These are phyloP conservation scores for Neodiprion fabricii DNA, from an alignment of 1,140 invertebrate genomes.

Conservation along the genomic window DNA sequence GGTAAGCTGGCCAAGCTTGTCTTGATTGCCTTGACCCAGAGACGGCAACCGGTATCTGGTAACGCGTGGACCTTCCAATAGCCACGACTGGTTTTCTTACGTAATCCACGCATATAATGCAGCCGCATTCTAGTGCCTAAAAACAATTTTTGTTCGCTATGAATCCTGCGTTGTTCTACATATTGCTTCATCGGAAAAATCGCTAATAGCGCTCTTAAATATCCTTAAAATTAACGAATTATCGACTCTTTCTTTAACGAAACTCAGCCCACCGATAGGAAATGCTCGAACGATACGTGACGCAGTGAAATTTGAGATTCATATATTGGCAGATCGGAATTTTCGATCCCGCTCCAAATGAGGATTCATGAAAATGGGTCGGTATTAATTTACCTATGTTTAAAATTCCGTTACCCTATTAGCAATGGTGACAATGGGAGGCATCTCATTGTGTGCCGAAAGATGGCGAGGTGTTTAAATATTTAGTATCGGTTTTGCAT, in stretches of 20 bases:
- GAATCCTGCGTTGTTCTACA: background rate
- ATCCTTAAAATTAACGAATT: background rate
- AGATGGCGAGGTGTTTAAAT: background rate
- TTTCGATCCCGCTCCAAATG: background rate
- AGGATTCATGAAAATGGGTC: background rate
- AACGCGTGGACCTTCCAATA: conserved; percentile 38
- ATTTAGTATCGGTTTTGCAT: conserved; percentile 1
- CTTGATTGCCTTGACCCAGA: conserved; percentile 50
- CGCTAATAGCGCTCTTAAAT: background rate
- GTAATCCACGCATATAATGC: conserved; percentile 25
- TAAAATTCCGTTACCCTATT: conserved; percentile 6
- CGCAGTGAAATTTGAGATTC: background rate
- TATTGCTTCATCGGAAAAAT: background rate
- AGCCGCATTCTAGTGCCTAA: background rate
- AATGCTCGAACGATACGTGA: background rate
- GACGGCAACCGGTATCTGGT: conserved; percentile 32
- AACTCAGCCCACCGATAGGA: background rate
- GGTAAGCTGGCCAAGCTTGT: background rate
- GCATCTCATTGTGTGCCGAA: background rate
- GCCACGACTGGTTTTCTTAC: conserved; percentile 39
- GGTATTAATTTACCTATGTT: background rate
- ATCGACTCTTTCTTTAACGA: no score
- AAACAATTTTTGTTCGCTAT: background rate
- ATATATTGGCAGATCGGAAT: background rate
- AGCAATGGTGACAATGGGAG: conserved; percentile 4